Percentiles rank a stretch among this genome's conserved stretches.
These are phyloP conservation scores for Crenuchus spilurus DNA, from an alignment of 2,797 vertebrate genomes.

Conservation along the genomic window DNA sequence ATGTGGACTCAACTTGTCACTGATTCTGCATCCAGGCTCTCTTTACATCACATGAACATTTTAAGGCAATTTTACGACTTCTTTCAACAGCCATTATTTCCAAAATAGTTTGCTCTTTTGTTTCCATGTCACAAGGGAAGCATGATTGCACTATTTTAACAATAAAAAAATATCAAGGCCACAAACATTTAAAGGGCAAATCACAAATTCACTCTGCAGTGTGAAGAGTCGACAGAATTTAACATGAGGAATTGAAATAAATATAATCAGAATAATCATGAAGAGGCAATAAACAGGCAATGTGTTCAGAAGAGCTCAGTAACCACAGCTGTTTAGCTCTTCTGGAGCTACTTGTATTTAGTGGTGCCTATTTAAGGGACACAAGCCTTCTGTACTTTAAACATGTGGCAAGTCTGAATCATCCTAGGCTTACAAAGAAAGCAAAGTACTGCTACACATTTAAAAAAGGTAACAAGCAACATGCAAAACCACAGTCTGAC, in stretches of 20 bases:
- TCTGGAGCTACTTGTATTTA: background rate
- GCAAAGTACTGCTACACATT: background rate
- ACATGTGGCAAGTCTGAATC: background rate
- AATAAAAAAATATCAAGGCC: slow-evolving; percentile 26
- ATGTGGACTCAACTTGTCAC: slow-evolving; percentile 22
- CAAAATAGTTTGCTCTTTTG: slow-evolving; percentile 12
- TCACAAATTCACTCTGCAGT: slow-evolving; percentile 13
- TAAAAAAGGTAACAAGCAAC: slow-evolving; percentile 10
- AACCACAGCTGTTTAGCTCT: background rate
- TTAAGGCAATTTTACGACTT: slow-evolving; percentile 28
- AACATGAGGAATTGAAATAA: background rate
- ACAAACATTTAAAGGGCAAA: slow-evolving; percentile 17
- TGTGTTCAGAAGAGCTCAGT: too few species aligned
- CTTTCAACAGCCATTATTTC: background rate
- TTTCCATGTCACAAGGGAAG: slow-evolving; percentile 19
- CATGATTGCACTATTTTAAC: slow-evolving; percentile 27
- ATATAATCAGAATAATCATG: background rate
- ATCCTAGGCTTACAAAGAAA: background rate
- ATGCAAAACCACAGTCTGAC: slow-evolving; percentile 2
- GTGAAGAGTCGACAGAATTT: background rate
- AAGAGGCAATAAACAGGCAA: background rate
- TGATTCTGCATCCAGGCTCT: background rate
- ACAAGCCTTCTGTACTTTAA: background rate
- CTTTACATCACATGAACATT: slow-evolving; percentile 18
- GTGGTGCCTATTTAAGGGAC: background rate